Evolutionary conservation across 2,888 invertebrate species (phyloP).

Genomic region (Oeneis ivallda): DNA sequence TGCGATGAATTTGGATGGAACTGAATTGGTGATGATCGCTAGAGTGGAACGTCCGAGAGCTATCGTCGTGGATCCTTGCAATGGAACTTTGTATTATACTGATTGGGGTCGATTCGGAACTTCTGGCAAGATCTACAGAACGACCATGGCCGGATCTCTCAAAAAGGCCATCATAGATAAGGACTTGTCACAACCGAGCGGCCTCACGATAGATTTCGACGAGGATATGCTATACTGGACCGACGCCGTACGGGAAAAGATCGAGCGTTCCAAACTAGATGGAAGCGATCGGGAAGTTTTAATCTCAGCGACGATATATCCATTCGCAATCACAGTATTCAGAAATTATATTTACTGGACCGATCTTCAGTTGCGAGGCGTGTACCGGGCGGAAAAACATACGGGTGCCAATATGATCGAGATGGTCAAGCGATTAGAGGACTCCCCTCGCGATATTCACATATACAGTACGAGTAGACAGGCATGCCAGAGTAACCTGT

Average conservation of each 20-base stretch:
- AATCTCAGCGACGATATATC: slow-evolving; percentile 95
- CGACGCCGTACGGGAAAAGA: slow-evolving; percentile 96
- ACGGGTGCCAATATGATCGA: slow-evolving; percentile 97
- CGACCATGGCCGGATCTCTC: slow-evolving; percentile 97
- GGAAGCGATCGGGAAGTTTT: slow-evolving; percentile 92
- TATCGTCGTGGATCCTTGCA: slow-evolving; percentile 98
- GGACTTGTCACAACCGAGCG: slow-evolving; percentile 96
- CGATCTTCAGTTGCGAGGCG: slow-evolving; percentile 94
- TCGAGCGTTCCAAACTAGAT: slow-evolving; percentile 94
- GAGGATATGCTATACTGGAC: slow-evolving; percentile 98
- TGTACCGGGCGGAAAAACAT: slow-evolving; percentile 98
- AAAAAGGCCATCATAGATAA: slow-evolving; percentile 93
- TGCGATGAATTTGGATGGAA: slow-evolving; percentile 95
- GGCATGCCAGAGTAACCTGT: slow-evolving; percentile 90
- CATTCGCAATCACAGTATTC: slow-evolving; percentile 96
- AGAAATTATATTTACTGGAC: slow-evolving; percentile 98
- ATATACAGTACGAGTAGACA: slow-evolving; percentile 91
- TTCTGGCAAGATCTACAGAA: slow-evolving; percentile 95
- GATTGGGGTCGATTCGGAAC: slow-evolving; percentile 98
- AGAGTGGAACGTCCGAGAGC: slow-evolving; percentile 96
- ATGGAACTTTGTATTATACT: slow-evolving; percentile 96
- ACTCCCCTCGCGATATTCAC: slow-evolving; percentile 95
- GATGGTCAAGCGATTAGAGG: slow-evolving; percentile 95
- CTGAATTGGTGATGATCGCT: slow-evolving; percentile 94
- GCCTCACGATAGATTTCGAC: slow-evolving; percentile 96